Conservation (phyloP, 2,113 vertebrate genomes). For the Apaloderma vittatum region DNA sequence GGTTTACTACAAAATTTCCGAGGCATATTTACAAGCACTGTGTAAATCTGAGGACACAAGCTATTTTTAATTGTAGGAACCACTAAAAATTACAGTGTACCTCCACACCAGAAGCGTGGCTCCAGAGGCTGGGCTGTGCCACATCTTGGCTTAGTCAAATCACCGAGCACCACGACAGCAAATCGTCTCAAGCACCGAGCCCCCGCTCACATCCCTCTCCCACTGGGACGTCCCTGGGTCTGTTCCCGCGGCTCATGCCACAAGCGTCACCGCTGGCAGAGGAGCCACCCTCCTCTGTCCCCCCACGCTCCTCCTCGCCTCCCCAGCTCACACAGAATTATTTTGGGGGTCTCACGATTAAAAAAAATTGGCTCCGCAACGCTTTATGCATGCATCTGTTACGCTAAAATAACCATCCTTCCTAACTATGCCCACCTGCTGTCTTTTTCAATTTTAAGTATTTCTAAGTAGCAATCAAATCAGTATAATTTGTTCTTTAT, state of each 20-base stretch:
- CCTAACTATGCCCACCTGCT: slow-evolving; percentile 86
- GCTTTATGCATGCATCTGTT: slow-evolving; percentile 87
- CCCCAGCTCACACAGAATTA: not conserved
- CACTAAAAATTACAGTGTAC: not conserved
- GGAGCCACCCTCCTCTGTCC: not conserved
- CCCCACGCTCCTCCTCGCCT: not conserved
- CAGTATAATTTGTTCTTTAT: slow-evolving; percentile 90
- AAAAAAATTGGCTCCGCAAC: slow-evolving; percentile 69
- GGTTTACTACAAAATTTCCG: not conserved
- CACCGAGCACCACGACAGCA: accelerated
- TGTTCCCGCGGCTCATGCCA: accelerated
- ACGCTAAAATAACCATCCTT: slow-evolving; percentile 86
- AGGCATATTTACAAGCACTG: slow-evolving; percentile 10
- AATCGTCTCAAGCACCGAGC: accelerated
- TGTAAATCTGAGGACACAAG: slow-evolving; percentile 37
- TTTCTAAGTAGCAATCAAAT: slow-evolving; percentile 90
- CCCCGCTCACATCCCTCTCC: accelerated
- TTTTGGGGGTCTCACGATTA: slow-evolving; percentile 66
- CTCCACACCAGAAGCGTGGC: not conserved
- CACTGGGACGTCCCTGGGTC: accelerated
- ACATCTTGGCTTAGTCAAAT: accelerated
- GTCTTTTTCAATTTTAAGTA: slow-evolving; percentile 89
- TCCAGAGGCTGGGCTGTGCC: not conserved
- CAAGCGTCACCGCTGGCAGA: not conserved
- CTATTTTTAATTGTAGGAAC: slow-evolving; percentile 7